A percentile compares a stretch with the other conserved stretches of the same genome.
Evolutionary conservation across 1,140 invertebrate genomes (phyloP).

Genomic region (Drosophila arizonae): DNA sequence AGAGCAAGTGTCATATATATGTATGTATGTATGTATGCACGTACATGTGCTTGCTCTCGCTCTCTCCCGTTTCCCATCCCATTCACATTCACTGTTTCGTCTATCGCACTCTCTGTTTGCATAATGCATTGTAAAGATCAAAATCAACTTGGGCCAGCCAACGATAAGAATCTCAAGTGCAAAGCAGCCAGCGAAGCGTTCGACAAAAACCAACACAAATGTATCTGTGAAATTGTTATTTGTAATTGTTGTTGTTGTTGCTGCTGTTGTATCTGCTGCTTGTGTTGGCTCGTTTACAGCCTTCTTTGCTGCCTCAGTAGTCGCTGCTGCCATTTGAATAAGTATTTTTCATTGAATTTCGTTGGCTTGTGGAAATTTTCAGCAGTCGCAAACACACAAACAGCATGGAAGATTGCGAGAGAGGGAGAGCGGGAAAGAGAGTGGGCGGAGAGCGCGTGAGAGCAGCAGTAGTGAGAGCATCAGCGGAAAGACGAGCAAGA

Average conservation of each 20-base stretch:
- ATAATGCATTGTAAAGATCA: constrained; percentile 73
- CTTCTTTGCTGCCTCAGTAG: constrained; percentile 64
- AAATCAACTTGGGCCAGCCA: constrained; percentile 66
- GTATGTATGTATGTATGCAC: not conserved
- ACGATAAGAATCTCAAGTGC: constrained; percentile 79
- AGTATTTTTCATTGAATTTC: constrained; percentile 80
- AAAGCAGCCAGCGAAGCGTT: constrained; percentile 76
- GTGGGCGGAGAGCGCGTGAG: not conserved
- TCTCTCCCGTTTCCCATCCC: not conserved
- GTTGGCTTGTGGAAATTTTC: constrained; percentile 77
- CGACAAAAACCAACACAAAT: constrained; percentile 60
- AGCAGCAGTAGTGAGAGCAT: no score
- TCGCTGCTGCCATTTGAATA: constrained; percentile 70
- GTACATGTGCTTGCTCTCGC: constrained; percentile 3
- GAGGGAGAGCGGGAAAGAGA: not conserved
- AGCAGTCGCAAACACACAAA: constrained; percentile 24
- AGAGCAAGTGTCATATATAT: not conserved
- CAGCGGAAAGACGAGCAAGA: not conserved
- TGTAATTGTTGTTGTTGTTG: constrained; percentile 26
- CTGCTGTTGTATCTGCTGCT: constrained; percentile 19
- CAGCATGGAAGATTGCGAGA: not conserved
- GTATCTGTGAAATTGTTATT: constrained; percentile 43
- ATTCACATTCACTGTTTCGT: constrained; percentile 9
- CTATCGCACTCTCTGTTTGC: constrained; percentile 36
- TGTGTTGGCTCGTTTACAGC: constrained; percentile 73